Evolutionary conservation across 2,888 invertebrate species (phyloP).

Genomic region (Dromius quadrimaculatus): DNA sequence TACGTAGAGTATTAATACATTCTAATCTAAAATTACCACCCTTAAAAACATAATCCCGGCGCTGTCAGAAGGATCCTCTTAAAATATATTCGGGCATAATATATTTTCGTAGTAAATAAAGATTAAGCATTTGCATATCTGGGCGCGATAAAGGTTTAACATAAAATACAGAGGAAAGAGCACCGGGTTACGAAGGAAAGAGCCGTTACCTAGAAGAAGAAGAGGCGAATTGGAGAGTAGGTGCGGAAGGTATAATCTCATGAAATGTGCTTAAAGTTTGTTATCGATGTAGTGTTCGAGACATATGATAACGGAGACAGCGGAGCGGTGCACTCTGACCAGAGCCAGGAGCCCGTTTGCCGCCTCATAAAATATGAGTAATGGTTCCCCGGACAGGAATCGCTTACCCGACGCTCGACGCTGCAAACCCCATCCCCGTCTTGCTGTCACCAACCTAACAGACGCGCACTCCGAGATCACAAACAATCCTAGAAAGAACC

Average conservation of each 20-base stretch:
- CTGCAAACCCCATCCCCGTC: background rate
- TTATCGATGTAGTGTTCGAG: conserved; percentile 55
- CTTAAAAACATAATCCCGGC: conserved; percentile 38
- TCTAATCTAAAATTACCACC: conserved; percentile 42
- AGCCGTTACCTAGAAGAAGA: conserved; percentile 1
- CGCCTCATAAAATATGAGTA: conserved; percentile 55
- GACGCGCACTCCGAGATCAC: background rate
- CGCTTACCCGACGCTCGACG: conserved; percentile 40
- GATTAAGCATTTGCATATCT: conserved; percentile 50
- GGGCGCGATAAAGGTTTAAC: conserved; percentile 49
- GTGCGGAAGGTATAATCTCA: conserved; percentile 53
- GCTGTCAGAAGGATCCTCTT: conserved; percentile 39
- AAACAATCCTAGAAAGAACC: background rate
- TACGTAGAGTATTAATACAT: conserved; percentile 24
- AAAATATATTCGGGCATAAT: conserved; percentile 47
- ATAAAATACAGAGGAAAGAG: conserved; percentile 41
- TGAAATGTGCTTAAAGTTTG: conserved; percentile 57
- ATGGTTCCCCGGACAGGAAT: conserved; percentile 52
- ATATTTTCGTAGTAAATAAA: conserved; percentile 51
- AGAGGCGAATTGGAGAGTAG: conserved; percentile 22
- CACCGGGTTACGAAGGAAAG: conserved; percentile 14
- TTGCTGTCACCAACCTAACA: background rate
- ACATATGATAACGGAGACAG: conserved; percentile 51
- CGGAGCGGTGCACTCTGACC: conserved; percentile 50
- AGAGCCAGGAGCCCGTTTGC: conserved; percentile 52